Conservation (phyloP, 2,888 invertebrate species). For the Amorpha juglandis region DNA sequence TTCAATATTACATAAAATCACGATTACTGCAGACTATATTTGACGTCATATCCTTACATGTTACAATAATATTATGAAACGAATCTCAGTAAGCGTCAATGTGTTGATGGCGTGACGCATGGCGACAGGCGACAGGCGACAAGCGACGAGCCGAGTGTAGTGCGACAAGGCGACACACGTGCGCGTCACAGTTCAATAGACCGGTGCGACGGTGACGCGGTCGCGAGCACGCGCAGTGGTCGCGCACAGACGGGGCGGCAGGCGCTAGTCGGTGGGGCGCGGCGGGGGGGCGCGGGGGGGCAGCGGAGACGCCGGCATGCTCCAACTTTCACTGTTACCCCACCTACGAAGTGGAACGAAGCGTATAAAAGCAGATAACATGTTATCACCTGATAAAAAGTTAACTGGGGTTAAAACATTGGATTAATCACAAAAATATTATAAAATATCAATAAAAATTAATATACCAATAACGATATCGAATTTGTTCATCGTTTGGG, state of each 20-base stretch:
- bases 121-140: neutral
- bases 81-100: slow-evolving; percentile 24
- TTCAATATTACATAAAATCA: slow-evolving; percentile 17
- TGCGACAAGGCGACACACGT: neutral
- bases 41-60: slow-evolving; percentile 15
- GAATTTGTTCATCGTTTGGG: no score
- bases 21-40: slow-evolving; percentile 5
- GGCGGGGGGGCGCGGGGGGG: slow-evolving; percentile 79
- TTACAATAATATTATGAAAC: slow-evolving; percentile 18
- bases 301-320: slow-evolving; percentile 79
- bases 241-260: slow-evolving; percentile 28
- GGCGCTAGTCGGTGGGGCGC: slow-evolving; percentile 71
- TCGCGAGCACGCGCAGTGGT: neutral
- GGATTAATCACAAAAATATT: neutral
- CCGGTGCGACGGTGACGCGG: slow-evolving; percentile 6
- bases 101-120: slow-evolving; percentile 22
- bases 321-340: slow-evolving; percentile 78
- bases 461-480: no score
- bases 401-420: neutral
- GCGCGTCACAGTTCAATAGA: neutral
- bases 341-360: slow-evolving; percentile 53
- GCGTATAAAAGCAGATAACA: neutral
- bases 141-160: neutral
- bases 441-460: no score
- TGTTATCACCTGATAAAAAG: neutral